Evolutionary conservation across 2,888 invertebrate genomes (phyloP).

Genomic region (Dryadula phaetusa): DNA sequence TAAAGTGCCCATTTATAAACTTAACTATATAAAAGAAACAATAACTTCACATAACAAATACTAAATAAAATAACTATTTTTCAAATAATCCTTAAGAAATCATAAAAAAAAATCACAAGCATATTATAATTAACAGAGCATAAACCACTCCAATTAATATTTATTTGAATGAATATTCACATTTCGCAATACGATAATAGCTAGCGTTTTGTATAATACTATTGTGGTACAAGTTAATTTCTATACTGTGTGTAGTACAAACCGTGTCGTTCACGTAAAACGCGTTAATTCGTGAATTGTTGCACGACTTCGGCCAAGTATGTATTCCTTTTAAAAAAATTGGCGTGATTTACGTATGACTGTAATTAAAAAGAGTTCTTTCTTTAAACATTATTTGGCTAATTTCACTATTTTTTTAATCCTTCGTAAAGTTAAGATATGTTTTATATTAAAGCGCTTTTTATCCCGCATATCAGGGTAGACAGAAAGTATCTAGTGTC

Average conservation of each 20-base stretch:
- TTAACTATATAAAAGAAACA: neutral
- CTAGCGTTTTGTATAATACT: conserved; percentile 1
- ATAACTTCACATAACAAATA: neutral
- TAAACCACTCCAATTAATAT: neutral
- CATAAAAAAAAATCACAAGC: neutral
- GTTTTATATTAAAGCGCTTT: too few species aligned
- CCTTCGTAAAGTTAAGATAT: too few species aligned
- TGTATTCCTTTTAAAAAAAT: conserved; percentile 54
- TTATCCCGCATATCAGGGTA: too few species aligned
- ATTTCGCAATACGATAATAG: conserved; percentile 11
- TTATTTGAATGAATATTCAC: neutral
- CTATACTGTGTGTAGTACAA: neutral
- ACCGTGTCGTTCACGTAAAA: conserved; percentile 43
- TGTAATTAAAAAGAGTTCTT: neutral
- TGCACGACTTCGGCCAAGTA: conserved; percentile 63
- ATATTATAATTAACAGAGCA: conserved; percentile 12
- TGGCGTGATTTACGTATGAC: conserved; percentile 2
- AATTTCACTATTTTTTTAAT: neutral
- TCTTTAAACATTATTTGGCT: too few species aligned
- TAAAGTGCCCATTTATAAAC: neutral
- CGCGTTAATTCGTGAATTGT: conserved; percentile 62
- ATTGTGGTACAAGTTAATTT: neutral
- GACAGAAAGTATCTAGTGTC: too few species aligned
- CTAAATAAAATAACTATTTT: neutral
- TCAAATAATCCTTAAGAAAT: neutral